phyloP scores from a whole-genome alignment of 2,113 vertebrate genomes.

The Cryptoleucopteryx plumbea region DNA sequence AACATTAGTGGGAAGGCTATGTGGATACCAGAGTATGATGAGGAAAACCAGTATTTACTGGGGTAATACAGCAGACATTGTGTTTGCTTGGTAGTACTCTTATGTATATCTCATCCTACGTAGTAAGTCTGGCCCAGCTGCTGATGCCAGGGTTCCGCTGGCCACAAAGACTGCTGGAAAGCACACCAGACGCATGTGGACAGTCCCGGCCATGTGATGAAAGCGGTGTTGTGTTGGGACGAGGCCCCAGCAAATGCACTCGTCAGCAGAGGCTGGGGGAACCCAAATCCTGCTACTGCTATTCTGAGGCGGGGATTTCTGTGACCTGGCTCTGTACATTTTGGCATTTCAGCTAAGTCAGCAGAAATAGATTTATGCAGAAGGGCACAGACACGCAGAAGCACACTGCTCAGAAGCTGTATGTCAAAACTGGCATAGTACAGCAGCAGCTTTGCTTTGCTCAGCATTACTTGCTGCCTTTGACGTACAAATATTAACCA shows the following conservation, averaged over 20 bases:
- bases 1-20: neutral
- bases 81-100: neutral
- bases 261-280: neutral
- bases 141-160: neutral
- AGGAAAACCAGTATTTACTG: neutral
- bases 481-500: neutral
- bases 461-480: neutral
- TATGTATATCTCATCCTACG: accelerated
- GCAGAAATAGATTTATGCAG: neutral
- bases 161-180: neutral
- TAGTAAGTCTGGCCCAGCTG: neutral
- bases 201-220: accelerated
- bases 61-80: neutral
- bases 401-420: accelerated
- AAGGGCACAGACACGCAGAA: neutral
- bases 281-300: neutral
- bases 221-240: accelerated
- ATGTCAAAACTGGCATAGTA: neutral
- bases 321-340: neutral
- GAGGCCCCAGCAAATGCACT: neutral
- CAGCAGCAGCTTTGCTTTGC: neutral
- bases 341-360: neutral
- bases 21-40: accelerated
- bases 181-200: accelerated
- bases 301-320: neutral